phyloP scores from a whole-genome alignment of 2,113 vertebrate species.

The Cairina moschata region DNA sequence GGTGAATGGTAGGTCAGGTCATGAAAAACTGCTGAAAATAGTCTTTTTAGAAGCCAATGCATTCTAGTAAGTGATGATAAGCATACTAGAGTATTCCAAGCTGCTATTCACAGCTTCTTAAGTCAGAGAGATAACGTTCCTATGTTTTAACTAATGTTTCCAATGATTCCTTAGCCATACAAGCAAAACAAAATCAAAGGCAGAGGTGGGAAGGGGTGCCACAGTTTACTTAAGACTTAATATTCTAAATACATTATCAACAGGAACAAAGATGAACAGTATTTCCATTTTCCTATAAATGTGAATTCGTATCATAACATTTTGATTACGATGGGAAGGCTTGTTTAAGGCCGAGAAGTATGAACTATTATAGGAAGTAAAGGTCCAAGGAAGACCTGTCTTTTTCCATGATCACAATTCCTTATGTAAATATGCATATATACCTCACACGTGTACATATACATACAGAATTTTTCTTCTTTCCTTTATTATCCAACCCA shows the following conservation, averaged over 20 bases:
- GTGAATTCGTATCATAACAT: not conserved
- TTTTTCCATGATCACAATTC: not conserved
- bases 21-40: conserved; percentile 32
- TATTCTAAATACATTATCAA: not conserved
- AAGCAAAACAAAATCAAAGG: not conserved
- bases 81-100: not conserved
- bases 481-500: not conserved
- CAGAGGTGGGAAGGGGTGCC: not conserved
- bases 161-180: not conserved
- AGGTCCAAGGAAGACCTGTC: conserved; percentile 1
- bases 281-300: not conserved
- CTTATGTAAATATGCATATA: not conserved
- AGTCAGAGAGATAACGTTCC: not conserved
- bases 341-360: not conserved
- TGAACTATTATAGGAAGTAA: not conserved
- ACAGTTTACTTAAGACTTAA: not conserved
- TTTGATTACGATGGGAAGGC: not conserved
- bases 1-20: conserved; percentile 33
- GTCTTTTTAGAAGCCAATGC: conserved; percentile 8
- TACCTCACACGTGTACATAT: not conserved
- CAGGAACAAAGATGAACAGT: not conserved
- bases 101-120: conserved; percentile 4
- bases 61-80: conserved; percentile 30
- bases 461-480: not conserved
- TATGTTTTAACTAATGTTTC: not conserved